A percentile compares a stretch with the other conserved stretches of the same genome.
phyloP scores from a whole-genome alignment of 2,888 invertebrate genomes.

The Lepetodrilus schrolli region DNA sequence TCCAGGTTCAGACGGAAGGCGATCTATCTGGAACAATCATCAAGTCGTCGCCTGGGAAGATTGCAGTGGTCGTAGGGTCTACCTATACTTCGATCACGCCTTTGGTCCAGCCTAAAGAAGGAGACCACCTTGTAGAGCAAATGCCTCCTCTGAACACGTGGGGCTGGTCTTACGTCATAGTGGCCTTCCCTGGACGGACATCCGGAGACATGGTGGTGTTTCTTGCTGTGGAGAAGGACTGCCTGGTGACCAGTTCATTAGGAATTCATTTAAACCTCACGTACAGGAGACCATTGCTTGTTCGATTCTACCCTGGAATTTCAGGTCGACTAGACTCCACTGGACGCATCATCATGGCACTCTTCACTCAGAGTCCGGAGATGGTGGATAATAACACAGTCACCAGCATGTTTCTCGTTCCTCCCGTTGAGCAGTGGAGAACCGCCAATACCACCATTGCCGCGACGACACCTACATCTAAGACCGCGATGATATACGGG shows the following conservation, averaged over 20 bases:
- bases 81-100: not conserved
- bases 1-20: not conserved
- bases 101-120: not conserved
- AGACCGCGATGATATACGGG: not conserved
- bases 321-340: not conserved
- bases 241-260: not conserved
- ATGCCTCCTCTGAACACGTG: constrained; percentile 4
- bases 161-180: not conserved
- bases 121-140: not conserved
- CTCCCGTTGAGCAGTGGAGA: not conserved
- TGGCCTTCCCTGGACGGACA: not conserved
- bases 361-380: not conserved
- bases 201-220: not conserved
- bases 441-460: not conserved
- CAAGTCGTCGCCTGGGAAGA: not conserved
- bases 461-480: too few relatives aligned
- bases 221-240: not conserved
- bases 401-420: not conserved
- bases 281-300: not conserved
- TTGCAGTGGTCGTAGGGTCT: not conserved
- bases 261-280: not conserved
- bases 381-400: not conserved
- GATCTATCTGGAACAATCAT: not conserved
- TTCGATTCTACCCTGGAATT: not conserved
- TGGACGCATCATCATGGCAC: not conserved